Evolutionary conservation across 1,140 invertebrate genomes (phyloP).

Genomic region (Drosophila littoralis): DNA sequence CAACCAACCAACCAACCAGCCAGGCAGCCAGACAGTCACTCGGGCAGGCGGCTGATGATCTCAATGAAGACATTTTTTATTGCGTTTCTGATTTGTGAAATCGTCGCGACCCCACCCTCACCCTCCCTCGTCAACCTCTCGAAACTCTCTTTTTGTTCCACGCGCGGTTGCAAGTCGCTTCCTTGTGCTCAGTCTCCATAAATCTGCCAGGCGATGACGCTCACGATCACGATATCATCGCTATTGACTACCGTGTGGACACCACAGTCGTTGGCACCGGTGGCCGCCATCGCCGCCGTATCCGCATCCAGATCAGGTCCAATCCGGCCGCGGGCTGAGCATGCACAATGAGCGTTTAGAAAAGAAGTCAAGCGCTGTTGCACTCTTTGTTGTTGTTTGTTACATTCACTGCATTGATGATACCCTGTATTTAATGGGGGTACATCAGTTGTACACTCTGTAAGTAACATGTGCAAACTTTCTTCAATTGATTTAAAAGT

Average conservation of each 20-base stretch:
- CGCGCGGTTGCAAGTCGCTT: neutral
- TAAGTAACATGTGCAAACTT: neutral
- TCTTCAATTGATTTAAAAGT: no score
- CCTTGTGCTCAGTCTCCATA: conserved; percentile 20
- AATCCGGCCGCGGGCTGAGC: conserved; percentile 43
- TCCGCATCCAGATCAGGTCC: conserved; percentile 58
- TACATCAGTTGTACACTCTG: neutral
- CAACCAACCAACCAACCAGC: neutral
- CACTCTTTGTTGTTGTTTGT: conserved; percentile 43
- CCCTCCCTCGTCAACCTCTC: no score
- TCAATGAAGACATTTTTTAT: conserved; percentile 71
- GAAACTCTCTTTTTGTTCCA: conserved; percentile 3
- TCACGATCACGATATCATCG: conserved; percentile 42
- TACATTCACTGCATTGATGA: conserved; percentile 21
- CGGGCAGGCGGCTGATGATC: conserved; percentile 62
- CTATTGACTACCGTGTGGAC: conserved; percentile 50
- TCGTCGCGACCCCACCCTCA: conserved; percentile 25
- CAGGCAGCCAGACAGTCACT: conserved; percentile 17
- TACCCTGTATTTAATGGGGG: conserved; percentile 1
- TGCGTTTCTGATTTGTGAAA: conserved; percentile 71
- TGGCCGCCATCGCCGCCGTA: neutral
- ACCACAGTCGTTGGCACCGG: conserved; percentile 10
- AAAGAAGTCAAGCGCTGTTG: conserved; percentile 63
- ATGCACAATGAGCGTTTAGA: conserved; percentile 58
- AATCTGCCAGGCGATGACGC: conserved; percentile 43